phyloP scores from a whole-genome alignment of 2,113 vertebrate species.

The Ochotona princeps region DNA sequence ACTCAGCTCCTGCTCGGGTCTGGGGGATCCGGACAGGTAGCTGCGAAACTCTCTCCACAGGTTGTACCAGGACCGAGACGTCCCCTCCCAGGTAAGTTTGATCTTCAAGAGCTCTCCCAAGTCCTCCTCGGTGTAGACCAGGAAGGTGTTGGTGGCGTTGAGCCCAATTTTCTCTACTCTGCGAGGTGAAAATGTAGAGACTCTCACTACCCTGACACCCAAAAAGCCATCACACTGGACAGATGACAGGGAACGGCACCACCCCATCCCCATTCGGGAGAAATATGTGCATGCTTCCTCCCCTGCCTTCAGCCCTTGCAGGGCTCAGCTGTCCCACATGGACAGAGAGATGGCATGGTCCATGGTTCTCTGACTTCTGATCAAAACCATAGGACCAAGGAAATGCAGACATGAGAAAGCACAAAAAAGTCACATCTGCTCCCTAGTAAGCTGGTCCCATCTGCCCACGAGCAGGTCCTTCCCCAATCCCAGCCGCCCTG shows the following conservation, averaged over 20 bases:
- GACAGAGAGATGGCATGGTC: background rate
- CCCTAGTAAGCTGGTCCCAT: background rate
- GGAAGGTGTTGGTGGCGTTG: conserved; percentile 95
- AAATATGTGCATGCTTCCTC: background rate
- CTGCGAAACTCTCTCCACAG: conserved; percentile 89
- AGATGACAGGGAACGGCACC: background rate
- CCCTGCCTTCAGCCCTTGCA: background rate
- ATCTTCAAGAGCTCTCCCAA: conserved; percentile 95
- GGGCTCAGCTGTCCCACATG: background rate
- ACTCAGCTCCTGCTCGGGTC: conserved; percentile 84
- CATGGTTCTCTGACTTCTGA: background rate
- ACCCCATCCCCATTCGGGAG: background rate
- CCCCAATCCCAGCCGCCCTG: background rate
- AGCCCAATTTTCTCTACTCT: conserved; percentile 88
- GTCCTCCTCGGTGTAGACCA: conserved; percentile 96
- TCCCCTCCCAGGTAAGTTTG: conserved; percentile 92
- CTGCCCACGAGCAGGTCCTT: background rate
- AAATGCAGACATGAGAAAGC: background rate
- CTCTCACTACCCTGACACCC: background rate
- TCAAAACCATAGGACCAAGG: background rate
- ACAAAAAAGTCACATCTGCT: background rate
- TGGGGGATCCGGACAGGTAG: conserved; percentile 78
- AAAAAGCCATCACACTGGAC: fast-evolving
- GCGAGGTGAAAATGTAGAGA: conserved; percentile 21
- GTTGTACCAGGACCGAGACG: conserved; percentile 86